phyloP scores from a whole-genome alignment of 2,888 invertebrate species.

The Rhodophaea formosa region DNA sequence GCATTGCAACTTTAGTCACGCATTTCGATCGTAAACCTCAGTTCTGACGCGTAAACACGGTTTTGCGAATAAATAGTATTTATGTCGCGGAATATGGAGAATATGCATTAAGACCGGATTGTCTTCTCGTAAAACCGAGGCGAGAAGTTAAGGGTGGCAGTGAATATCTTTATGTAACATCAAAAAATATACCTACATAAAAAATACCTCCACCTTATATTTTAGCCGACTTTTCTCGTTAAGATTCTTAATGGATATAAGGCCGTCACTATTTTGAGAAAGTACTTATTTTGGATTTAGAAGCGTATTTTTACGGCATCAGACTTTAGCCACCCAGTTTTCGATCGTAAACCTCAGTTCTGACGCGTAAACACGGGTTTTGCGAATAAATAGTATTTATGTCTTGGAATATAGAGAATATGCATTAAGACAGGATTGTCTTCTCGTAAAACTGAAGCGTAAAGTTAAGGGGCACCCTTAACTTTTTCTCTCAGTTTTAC shows the following conservation, averaged over 20 bases:
- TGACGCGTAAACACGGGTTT: background rate
- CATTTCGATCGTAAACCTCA: no score
- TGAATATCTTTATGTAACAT: background rate
- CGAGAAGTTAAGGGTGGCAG: background rate
- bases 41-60: no score
- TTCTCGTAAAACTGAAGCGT: background rate
- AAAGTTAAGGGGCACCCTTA: background rate
- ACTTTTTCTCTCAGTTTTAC: no score
- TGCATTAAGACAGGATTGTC: background rate
- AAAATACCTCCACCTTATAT: background rate
- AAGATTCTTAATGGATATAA: no score
- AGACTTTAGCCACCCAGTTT: background rate
- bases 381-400: conserved; percentile 7
- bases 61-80: no score
- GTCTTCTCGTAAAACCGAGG: background rate
- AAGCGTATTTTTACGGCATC: background rate
- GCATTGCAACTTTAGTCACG: no score
- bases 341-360: background rate
- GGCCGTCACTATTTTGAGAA: no score
- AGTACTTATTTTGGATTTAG: background rate
- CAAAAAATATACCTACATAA: background rate
- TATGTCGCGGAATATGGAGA: background rate
- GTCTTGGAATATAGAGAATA: background rate
- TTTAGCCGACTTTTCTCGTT: no score
- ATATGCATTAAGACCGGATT: conserved; percentile 3